Base-by-base conservation (phyloP, 1,140 invertebrate species). In the Drosophila fuyamai region DNA sequence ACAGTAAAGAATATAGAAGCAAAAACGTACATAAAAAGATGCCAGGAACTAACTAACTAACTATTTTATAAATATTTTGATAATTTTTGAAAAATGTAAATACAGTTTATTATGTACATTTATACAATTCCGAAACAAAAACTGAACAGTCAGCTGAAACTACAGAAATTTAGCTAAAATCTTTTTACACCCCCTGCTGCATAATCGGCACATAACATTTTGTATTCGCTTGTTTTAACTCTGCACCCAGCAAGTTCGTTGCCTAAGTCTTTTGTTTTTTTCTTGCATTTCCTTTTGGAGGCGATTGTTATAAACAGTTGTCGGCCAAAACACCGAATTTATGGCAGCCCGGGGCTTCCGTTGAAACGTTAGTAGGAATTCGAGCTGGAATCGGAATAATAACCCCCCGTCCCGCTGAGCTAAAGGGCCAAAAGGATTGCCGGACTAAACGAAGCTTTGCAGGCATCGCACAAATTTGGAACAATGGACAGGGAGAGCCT, bases 391-490 rank as follows among this genome's bases (percentile, higher is more conserved):
- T 59, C n/a, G 38, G 13, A 72, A 80, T 71, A 77, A 77, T 70
- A 76, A 73, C 62, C 55, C 71, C 70, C 71, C 79, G 53, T 18
- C 65, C 61, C 60, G 38, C 44, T 51, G 73, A 47, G 74, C 29
- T 29, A n/a, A 67, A 38, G 38, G 27, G 27, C 36, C 57, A 12
- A 55, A 46, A 51, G 62, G 80, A 76, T 79, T 50, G 58, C 55
- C 47, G 55, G 60, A 51, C 66, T 89, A 81, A 88, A 72, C 68
- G 84, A 80, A 89, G 84, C 84, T 89, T 89, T 89, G 85, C 68
- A 48, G 61, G 48, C 63, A 83, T 60, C 75, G 32, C 47, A 36
- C 71, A 76, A 79, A 77, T 79, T 57, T 83, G 76, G 78, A 86
- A 86, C 84, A 86, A 89, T 79, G n/a, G 12, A 36, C 29, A 7